A percentile compares a stretch with the other conserved stretches of the same genome.
phyloP scores from a whole-genome alignment of 2,888 invertebrate species.

The Mimas tiliae region DNA sequence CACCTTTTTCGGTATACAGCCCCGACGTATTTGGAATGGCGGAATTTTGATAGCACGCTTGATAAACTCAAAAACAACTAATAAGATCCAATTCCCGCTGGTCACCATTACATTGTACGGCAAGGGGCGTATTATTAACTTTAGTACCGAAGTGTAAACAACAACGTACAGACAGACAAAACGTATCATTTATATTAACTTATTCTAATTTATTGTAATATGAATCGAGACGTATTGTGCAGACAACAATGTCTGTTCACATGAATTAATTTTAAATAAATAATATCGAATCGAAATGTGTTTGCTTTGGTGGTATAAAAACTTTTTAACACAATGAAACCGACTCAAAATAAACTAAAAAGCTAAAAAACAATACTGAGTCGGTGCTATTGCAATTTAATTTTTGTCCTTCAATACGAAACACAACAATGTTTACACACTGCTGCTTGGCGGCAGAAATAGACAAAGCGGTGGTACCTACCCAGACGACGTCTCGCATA shows the following conservation, averaged over 20 bases:
- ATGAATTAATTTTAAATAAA: conserved; percentile 22
- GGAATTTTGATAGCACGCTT: not conserved
- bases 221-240: conserved; percentile 5
- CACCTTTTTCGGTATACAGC: too few relatives aligned
- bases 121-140: conserved; percentile 14
- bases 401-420: too few relatives aligned
- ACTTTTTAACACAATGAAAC: not conserved
- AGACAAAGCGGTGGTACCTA: too few relatives aligned
- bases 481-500: too few relatives aligned
- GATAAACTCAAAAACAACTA: not conserved
- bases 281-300: not conserved
- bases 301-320: not conserved
- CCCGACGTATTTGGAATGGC: not conserved
- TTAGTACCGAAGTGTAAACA: conserved; percentile 15
- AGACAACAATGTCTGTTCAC: conserved; percentile 18
- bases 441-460: too few relatives aligned
- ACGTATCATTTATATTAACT: conserved; percentile 17
- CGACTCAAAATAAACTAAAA: too few relatives aligned
- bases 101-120: conserved; percentile 2
- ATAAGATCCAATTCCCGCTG: not conserved
- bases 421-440: too few relatives aligned
- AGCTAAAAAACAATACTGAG: too few relatives aligned
- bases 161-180: conserved; percentile 1
- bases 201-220: conserved; percentile 23
- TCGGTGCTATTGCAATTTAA: too few relatives aligned